Conservation (phyloP, 2,113 vertebrate genomes). For the Halichoeres trimaculatus region DNA sequence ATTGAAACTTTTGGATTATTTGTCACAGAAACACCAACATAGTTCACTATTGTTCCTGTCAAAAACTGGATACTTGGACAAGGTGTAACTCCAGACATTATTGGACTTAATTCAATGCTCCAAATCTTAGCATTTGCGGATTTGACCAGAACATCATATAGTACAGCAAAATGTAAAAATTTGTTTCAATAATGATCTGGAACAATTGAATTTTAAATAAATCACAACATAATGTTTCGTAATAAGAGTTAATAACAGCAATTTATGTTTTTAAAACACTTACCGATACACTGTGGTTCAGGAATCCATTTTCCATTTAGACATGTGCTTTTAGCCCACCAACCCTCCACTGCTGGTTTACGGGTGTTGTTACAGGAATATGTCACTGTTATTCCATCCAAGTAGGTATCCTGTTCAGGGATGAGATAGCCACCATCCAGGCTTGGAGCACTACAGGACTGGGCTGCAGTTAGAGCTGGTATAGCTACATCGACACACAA, state of each 20-base stretch:
- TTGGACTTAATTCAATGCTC: too few relatives aligned
- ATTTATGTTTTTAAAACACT: slow-evolving; percentile 7
- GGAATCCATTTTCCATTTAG: slow-evolving; percentile 41
- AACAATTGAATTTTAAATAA: too few relatives aligned
- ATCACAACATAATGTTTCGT: not conserved
- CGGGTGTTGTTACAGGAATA: slow-evolving; percentile 43
- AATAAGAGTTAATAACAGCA: not conserved
- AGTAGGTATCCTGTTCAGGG: not conserved
- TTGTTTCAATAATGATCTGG: too few relatives aligned
- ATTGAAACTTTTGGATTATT: too few relatives aligned
- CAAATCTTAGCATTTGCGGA: too few relatives aligned
- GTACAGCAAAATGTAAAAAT: too few relatives aligned
- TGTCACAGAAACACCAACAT: too few relatives aligned
- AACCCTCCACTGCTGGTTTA: slow-evolving; percentile 50
- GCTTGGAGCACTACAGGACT: not conserved
- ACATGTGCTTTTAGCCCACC: slow-evolving; percentile 67
- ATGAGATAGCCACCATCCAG: slow-evolving; percentile 28
- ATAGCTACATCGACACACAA: not conserved
- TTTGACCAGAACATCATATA: too few relatives aligned
- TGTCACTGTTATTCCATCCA: accelerated
- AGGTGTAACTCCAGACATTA: too few relatives aligned
- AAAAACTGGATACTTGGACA: too few relatives aligned
- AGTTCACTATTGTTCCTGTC: too few relatives aligned
- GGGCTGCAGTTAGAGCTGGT: not conserved
- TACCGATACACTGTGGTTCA: slow-evolving; percentile 60